These are phyloP conservation scores for Scomber japonicus DNA, from an alignment of 2,113 vertebrate species.

Conservation along the genomic window DNA sequence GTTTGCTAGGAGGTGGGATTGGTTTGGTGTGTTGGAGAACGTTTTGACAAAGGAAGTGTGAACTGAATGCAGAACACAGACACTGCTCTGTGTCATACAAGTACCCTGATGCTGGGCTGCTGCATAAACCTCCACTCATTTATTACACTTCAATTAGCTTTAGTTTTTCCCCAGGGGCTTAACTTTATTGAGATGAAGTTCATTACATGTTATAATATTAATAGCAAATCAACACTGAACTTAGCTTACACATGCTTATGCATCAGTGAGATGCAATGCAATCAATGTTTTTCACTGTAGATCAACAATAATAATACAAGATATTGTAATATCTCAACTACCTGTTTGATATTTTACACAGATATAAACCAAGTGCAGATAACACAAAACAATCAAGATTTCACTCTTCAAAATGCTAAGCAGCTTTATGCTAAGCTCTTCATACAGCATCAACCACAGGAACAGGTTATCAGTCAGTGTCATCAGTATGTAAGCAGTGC, in stretches of 20 bases:
- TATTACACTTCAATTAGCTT: not conserved
- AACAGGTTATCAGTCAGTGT: too few species aligned
- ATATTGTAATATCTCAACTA: too few species aligned
- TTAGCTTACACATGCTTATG: not conserved
- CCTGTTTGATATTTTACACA: too few species aligned
- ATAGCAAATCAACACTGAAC: not conserved
- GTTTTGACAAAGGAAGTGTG: slow-evolving; percentile 1
- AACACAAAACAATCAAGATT: too few species aligned
- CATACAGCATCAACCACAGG: too few species aligned
- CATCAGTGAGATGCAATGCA: not conserved
- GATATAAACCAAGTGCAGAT: too few species aligned
- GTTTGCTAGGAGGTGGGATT: slow-evolving; percentile 48
- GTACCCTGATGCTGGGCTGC: not conserved
- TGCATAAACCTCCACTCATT: not conserved
- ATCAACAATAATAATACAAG: too few species aligned
- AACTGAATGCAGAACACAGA: slow-evolving; percentile 4
- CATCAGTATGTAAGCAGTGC: too few species aligned
- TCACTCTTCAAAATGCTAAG: too few species aligned
- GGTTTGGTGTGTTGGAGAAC: not conserved
- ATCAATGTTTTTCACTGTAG: not conserved
- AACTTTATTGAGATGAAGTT: not conserved
- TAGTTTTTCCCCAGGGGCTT: not conserved
- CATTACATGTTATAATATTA: too few species aligned
- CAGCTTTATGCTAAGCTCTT: too few species aligned
- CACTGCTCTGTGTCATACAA: not conserved